Base-by-base conservation (phyloP, 92 coral and sea anemone genomes). In the Parazoanthus darwini region DNA sequence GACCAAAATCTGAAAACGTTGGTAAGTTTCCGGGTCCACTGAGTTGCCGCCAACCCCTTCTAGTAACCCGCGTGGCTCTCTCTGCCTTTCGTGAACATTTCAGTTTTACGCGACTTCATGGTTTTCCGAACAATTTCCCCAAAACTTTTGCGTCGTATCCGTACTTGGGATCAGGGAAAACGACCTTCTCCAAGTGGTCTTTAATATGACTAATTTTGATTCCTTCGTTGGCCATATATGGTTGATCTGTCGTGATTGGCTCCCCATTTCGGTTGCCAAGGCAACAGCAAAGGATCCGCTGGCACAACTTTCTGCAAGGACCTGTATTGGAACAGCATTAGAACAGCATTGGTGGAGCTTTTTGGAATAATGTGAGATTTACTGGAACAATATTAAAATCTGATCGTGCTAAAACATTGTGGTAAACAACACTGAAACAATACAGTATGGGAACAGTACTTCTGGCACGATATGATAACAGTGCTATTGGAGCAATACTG, bases 311-410 rank as follows among this genome's bases (percentile, higher is more conserved):
- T 33, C 16, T 33, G 16, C 39, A 22, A 33, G 44, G 6, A 35
- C 79, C 79, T 75, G 46, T 75, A 75, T 75, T 75, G 79, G 51
- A 75, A 75, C 46, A 75, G 44, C 79, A 75, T 75, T 75, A n/a
- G 44, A 74, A 74, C 18, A 74, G 48, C 20, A 33, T 72, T 29
- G 77, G 36, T 29, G 8, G 9, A 63, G 25, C 23, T 56, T 0
- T 2, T 25, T 63, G 70, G 70, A 63, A 63, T 14, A 63, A 63
- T 7, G 8, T 5, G 25, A 4, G 70, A 58, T 2, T 23, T 14
- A 58, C 66, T 58, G 18, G 23, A 15, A 58, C 20, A 58, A 14
- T 13, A 14, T 1, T 4, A 20, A 58, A 58, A 63, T 29, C 33
- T 29, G 33, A 29, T 18, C 0, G 70, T 20, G 25, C 22, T 63